Evolutionary conservation across 2,113 vertebrate genomes (phyloP), one percentile per base, ranked within the genome.

Genomic region (Leptodactylus fuscus): DNA sequence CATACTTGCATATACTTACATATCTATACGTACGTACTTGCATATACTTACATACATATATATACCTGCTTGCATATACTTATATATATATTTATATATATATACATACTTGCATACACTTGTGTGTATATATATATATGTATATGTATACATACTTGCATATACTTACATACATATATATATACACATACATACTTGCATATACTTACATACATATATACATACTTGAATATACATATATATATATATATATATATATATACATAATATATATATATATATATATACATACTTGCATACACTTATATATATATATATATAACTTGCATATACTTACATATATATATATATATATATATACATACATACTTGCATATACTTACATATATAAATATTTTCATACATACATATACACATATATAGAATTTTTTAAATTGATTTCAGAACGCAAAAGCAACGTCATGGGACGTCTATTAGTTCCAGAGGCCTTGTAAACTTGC

Each of bases 291-390:
- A 81, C 13, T 24, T 15, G 85, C 29, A 82, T 53, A 76, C 62
- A 29, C 6, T 88, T 74, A 88, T 4, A 36, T 73, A 5, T 74
- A 8, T 48, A 48, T 3, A 65, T 0, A 24, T 76, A 73, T 88
- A 1, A 53, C 84, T 73, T 6, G n/a, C n/a, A n/a, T n/a, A n/a
- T n/a, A n/a, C 32, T 41, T 49, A 77, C 24, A 65, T 12, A 46
- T 6, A 38, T 73, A 88, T 85, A 87, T 24, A 81, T 18, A 32
- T 15, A 86, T 34, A 82, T 53, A 76, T 65, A 29, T 9, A 88
- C 73, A 88, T 4, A 36, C 69, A 5, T 74, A 8, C 12, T 10
- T 3, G 60, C 0, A 24, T 76, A 73, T n/a, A n/a, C 32, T 41
- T 49, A 77, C 24, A 65, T 12, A 46, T 6, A 38, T 73, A 88